Conservation (phyloP, 2,797 vertebrate genomes). For the Sebastes trivittatus region DNA sequence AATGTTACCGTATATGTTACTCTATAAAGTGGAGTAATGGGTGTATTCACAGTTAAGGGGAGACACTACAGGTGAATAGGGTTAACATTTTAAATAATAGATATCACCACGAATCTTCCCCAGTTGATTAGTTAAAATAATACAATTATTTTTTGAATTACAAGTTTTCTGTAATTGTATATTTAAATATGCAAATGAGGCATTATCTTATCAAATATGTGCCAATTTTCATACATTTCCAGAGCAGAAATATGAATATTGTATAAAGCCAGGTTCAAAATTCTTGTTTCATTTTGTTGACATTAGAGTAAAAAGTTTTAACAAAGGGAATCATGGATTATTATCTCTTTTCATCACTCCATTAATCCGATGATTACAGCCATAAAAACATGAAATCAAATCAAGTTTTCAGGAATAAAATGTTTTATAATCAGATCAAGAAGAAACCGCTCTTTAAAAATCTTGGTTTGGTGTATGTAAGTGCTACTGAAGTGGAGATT, state of each 20-base stretch:
- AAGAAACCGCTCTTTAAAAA: not conserved
- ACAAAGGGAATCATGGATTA: too few relatives aligned
- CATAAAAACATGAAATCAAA: not conserved
- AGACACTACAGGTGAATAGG: not conserved
- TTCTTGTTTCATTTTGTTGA: not conserved
- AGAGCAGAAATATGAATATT: accelerated
- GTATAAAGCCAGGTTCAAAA: not conserved
- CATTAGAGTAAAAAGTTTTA: not conserved
- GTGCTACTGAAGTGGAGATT: not conserved
- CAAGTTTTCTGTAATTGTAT: not conserved
- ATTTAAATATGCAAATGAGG: not conserved
- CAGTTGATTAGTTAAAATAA: too few relatives aligned
- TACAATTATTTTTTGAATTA: too few relatives aligned
- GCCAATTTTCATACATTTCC: too few relatives aligned
- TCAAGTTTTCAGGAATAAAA: too few relatives aligned
- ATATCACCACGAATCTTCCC: not conserved
- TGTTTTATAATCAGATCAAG: too few relatives aligned
- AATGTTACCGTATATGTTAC: not conserved
- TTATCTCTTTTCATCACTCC: too few relatives aligned
- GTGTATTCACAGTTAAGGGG: not conserved
- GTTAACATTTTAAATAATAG: not conserved
- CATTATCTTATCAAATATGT: not conserved
- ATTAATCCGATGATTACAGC: not conserved
- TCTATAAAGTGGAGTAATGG: not conserved
- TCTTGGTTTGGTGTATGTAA: not conserved